Evolutionary conservation across 1,140 invertebrate species (phyloP).

Genomic region (Diachasmimorpha longicaudata): DNA sequence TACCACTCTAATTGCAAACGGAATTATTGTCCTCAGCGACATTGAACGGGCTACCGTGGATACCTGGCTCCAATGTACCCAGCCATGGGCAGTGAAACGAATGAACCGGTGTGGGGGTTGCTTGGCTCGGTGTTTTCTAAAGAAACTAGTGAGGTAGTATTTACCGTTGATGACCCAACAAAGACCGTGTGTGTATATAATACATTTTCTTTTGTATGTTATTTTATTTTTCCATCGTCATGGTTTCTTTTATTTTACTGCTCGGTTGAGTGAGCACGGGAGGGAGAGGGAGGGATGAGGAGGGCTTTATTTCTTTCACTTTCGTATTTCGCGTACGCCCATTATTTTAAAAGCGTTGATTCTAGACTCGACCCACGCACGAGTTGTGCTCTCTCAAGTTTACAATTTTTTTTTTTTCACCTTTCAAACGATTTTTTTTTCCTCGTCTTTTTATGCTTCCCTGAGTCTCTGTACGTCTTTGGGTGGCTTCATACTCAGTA

Average conservation of each 20-base stretch:
- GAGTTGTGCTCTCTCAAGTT: constrained; percentile 2
- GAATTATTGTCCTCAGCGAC: constrained; percentile 33
- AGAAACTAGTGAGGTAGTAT: background rate
- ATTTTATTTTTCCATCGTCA: background rate
- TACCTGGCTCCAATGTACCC: constrained; percentile 21
- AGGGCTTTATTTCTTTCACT: constrained; percentile 4
- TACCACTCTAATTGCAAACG: constrained; percentile 42
- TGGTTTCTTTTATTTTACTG: background rate
- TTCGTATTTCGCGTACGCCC: constrained; percentile 8
- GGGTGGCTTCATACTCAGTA: background rate
- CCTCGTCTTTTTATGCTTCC: background rate
- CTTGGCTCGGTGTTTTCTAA: background rate
- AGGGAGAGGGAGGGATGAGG: no score
- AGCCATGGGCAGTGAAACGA: constrained; percentile 7
- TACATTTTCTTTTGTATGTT: background rate
- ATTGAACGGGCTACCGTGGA: constrained; percentile 25
- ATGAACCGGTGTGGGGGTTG: background rate
- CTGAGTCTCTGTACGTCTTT: background rate
- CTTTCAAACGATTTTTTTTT: background rate
- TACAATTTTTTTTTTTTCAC: background rate
- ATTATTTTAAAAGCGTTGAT: constrained; percentile 13
- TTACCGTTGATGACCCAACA: background rate
- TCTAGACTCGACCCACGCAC: constrained; percentile 7
- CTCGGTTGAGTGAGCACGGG: background rate
- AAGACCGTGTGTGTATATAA: background rate